Evolutionary conservation across 2,797 vertebrate species (phyloP).

Genomic region (Sphenopsis melanotis): DNA sequence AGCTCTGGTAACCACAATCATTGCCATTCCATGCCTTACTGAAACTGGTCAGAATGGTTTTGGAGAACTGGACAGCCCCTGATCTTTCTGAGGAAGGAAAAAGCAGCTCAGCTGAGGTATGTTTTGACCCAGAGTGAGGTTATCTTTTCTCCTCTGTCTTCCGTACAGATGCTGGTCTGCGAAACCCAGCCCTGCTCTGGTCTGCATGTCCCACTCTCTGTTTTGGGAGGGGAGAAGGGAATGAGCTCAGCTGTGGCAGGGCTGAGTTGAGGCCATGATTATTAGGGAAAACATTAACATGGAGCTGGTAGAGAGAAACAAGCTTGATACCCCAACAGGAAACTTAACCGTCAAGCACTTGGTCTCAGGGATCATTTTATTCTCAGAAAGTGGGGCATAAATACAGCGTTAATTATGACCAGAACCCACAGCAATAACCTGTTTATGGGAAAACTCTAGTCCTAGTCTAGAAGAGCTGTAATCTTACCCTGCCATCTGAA

Average conservation of each 20-base stretch:
- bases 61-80: conserved; percentile 42
- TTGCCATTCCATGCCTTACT: conserved; percentile 36
- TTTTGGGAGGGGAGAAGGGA: neutral
- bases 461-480: conserved; percentile 11
- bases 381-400: conserved; percentile 8
- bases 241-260: neutral
- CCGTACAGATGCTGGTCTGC: neutral
- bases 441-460: neutral
- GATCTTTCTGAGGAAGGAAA: conserved; percentile 23
- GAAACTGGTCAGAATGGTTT: neutral
- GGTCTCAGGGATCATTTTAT: conserved; percentile 10
- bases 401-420: neutral
- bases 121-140: conserved; percentile 35
- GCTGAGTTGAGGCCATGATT: neutral
- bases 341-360: neutral
- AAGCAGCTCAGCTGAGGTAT: conserved; percentile 27
- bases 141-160: conserved; percentile 42
- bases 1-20: neutral
- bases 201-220: neutral
- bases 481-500: conserved; percentile 29
- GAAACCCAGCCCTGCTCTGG: neutral
- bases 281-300: rapidly evolving
- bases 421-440: neutral
- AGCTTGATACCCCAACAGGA: neutral
- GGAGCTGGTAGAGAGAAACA: neutral